These are phyloP conservation scores for Epistrophe eligans DNA, from an alignment of 2,888 invertebrate species.

Conservation along the genomic window DNA sequence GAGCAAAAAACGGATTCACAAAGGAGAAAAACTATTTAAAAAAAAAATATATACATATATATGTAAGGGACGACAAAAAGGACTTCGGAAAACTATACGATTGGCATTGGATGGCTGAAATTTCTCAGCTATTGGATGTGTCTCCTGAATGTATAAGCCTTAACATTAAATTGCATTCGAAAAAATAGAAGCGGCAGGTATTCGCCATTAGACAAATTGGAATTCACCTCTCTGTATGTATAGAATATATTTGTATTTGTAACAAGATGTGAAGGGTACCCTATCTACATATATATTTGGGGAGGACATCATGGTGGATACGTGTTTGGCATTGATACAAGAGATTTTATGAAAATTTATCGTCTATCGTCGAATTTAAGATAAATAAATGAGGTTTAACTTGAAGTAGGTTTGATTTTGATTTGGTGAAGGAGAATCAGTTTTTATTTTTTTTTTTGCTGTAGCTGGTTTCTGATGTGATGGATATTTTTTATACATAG, in stretches of 20 bases:
- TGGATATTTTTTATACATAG: neutral
- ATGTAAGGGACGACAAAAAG: neutral
- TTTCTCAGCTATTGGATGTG: slow-evolving; percentile 43
- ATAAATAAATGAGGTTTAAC: slow-evolving; percentile 1
- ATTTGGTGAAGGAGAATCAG: slow-evolving; percentile 2
- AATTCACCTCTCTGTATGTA: slow-evolving; percentile 61
- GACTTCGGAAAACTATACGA: slow-evolving; percentile 29
- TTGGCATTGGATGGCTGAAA: slow-evolving; percentile 68
- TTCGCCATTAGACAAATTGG: slow-evolving; percentile 70
- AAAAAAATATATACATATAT: neutral
- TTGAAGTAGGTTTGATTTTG: slow-evolving; percentile 23
- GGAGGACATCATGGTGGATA: slow-evolving; percentile 15
- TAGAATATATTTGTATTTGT: slow-evolving; percentile 24
- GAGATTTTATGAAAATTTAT: slow-evolving; percentile 55
- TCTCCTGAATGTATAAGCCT: slow-evolving; percentile 14
- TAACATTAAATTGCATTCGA: slow-evolving; percentile 18
- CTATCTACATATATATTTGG: too few species aligned
- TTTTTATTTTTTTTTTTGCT: neutral
- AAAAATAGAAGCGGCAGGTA: slow-evolving; percentile 54
- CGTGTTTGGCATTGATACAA: slow-evolving; percentile 26
- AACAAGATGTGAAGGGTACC: neutral
- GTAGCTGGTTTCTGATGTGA: neutral
- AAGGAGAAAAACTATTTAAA: slow-evolving; percentile 12
- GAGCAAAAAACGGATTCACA: slow-evolving; percentile 19
- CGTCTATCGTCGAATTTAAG: slow-evolving; percentile 44